A percentile compares a stretch with the other conserved stretches of the same genome.
phyloP scores from a whole-genome alignment of 2,888 invertebrate genomes.

The Acrobasis suavella region DNA sequence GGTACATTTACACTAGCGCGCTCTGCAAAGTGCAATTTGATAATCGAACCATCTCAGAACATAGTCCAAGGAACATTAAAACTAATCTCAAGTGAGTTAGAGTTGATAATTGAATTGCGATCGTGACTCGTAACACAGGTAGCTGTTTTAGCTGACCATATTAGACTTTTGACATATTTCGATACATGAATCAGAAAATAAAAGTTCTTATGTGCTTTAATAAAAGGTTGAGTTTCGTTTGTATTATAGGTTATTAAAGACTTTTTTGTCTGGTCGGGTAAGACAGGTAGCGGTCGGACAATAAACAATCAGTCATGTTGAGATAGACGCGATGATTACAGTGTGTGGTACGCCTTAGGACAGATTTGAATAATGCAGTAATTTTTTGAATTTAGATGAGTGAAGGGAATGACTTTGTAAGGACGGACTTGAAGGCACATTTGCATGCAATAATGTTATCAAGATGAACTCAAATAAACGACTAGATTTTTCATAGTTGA shows the following conservation, averaged over 20 bases:
- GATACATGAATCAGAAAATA: constrained; percentile 25
- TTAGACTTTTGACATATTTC: constrained; percentile 30
- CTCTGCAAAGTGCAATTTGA: constrained; percentile 44
- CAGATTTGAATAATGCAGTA: constrained; percentile 51
- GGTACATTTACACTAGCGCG: constrained; percentile 41
- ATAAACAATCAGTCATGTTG: constrained; percentile 76
- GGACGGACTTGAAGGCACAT: background rate
- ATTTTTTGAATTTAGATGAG: constrained; percentile 18
- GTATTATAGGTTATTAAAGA: constrained; percentile 32
- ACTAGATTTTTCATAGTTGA: background rate
- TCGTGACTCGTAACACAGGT: constrained; percentile 44
- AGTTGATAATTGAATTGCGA: constrained; percentile 25
- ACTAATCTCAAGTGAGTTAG: constrained; percentile 22
- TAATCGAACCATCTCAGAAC: constrained; percentile 37
- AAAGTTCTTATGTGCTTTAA: constrained; percentile 30
- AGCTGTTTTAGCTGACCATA: constrained; percentile 33
- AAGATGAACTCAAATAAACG: background rate
- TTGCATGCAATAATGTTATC: constrained; percentile 8
- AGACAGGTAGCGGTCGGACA: constrained; percentile 76
- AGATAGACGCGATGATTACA: constrained; percentile 72
- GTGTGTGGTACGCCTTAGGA: constrained; percentile 57
- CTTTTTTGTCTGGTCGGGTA: constrained; percentile 47
- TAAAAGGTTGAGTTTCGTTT: constrained; percentile 39
- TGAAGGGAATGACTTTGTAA: constrained; percentile 10
- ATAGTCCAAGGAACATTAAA: constrained; percentile 28